Evolutionary conservation across 53 echinoderm and acorn worm genomes (phyloP).

Genomic region (Apostichopus leukothele): DNA sequence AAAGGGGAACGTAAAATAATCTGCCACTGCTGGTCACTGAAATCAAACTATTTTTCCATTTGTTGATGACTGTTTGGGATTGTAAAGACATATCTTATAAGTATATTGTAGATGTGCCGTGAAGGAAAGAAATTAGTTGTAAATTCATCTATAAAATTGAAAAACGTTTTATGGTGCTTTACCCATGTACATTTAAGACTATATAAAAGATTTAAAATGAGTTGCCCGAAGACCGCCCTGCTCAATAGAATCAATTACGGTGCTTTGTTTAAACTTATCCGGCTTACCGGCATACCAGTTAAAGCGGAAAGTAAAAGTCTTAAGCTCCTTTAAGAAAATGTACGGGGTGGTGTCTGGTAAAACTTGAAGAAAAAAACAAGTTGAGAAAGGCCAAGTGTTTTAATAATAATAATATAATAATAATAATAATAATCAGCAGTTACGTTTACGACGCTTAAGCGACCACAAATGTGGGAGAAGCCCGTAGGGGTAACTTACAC

Average conservation of each 20-base stretch:
- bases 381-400: slow-evolving; percentile 1
- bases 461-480: no score
- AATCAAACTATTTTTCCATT: slow-evolving; percentile 2
- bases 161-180: no score
- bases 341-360: not conserved
- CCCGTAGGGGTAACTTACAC: no score
- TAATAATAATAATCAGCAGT: no score
- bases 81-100: not conserved
- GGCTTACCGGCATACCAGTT: not conserved
- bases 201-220: no score
- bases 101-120: not conserved
- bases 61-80: not conserved
- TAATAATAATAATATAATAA: not conserved
- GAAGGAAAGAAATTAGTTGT: not conserved
- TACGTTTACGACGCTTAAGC: no score
- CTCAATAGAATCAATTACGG: no score
- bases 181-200: no score
- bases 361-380: slow-evolving; percentile 2
- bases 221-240: no score
- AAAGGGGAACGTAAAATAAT: not conserved
- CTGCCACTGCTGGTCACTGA: not conserved
- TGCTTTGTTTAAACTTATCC: not conserved
- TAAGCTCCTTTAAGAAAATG: not conserved
- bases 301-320: not conserved
- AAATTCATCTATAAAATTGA: no score